Evolutionary conservation across 2,888 invertebrate genomes (phyloP), one percentile per base, ranked within the genome.

Genomic region (Cantharis rustica): DNA sequence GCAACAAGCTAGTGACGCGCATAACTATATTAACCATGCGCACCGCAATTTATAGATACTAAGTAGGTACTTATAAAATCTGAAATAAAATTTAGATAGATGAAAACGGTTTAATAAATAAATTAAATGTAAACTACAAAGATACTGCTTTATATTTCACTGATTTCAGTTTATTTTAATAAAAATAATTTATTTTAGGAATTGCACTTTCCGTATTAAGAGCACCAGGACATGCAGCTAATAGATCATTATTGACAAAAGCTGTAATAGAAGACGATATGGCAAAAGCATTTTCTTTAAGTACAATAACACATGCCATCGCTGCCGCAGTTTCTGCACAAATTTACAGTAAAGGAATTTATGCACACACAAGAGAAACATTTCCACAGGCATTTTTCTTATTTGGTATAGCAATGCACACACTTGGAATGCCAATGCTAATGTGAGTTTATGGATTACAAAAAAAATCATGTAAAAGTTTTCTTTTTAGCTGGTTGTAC

Each of bases 251-350:
- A 72, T 84, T 86, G n/a, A 87, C 87, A 3, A 88, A 88, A 83
- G 80, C 86, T n/a, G 87, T 88, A 7, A 83, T 86, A 2, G 81
- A 84, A 71, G 83, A 87, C 68, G 87, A 88, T 80, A 79, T 87
- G 69, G 87, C 87, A 16, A 88, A 87, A 82, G 85, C 87, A 3
- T 86, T 87, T 74, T 91, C 91, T 85, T 88, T 92, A 84, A 91
- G 91, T 83, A 91, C 91, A 79, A 90, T 92, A 86, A 90, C 90
- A 16, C 91, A 91, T 84, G 91, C 91, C 2, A 81, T 91, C 79
- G 90, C 90, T 10, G 90, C 91, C 0, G 89, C 91, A 69, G 87
- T 91, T 71, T 90, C 91, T 83, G 90, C 90, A 2, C 91, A 91
- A 0, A 86, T 91, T 73, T 91, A 91, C 86, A 90, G 90, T 82